phyloP scores from a whole-genome alignment of 1,140 invertebrate species.

The Proctacanthus coquilletti region DNA sequence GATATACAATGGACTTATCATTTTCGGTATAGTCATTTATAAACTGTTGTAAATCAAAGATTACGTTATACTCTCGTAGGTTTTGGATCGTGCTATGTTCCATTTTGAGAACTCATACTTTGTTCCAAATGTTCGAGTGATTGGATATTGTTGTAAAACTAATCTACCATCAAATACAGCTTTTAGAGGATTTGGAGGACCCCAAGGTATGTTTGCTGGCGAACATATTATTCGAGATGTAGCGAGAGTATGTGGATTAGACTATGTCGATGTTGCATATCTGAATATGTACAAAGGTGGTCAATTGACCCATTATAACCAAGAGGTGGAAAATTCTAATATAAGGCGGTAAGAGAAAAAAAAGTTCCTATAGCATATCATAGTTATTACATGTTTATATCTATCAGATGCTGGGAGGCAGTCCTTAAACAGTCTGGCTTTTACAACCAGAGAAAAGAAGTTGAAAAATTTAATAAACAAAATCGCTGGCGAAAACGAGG shows the following conservation, averaged over 20 bases:
- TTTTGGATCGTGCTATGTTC: constrained; percentile 60
- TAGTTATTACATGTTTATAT: background rate
- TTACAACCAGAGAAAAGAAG: constrained; percentile 36
- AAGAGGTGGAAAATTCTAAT: constrained; percentile 58
- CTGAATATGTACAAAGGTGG: constrained; percentile 74
- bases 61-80: constrained; percentile 30
- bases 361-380: background rate
- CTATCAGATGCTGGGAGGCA: constrained; percentile 60
- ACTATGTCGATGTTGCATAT: constrained; percentile 39
- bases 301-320: constrained; percentile 63
- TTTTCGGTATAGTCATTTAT: constrained; percentile 42
- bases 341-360: constrained; percentile 30
- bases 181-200: constrained; percentile 78
- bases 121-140: constrained; percentile 50
- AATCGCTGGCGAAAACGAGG: constrained; percentile 81
- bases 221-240: constrained; percentile 66
- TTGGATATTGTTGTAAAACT: constrained; percentile 60
- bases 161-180: constrained; percentile 83
- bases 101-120: constrained; percentile 67
- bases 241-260: constrained; percentile 49
- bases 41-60: background rate
- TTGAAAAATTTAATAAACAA: constrained; percentile 60
- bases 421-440: constrained; percentile 56
- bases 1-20: constrained; percentile 74
- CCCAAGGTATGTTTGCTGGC: constrained; percentile 73